Evolutionary conservation across 2,888 invertebrate genomes (phyloP).

Genomic region (Autographa pulchrina): DNA sequence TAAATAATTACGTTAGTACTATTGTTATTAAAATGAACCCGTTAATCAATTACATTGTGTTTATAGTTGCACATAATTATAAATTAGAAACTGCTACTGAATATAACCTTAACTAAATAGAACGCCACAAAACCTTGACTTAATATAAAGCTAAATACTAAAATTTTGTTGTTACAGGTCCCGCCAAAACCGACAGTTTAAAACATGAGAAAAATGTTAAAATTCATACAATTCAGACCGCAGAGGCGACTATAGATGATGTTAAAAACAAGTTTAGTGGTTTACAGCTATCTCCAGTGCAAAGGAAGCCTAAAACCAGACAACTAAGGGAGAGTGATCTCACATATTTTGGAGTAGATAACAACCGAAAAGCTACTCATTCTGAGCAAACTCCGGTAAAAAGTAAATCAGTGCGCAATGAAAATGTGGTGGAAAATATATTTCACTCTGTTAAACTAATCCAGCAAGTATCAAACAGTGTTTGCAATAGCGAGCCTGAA

Average conservation of each 20-base stretch:
- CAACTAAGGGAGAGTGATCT: constrained; percentile 90
- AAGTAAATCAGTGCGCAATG: constrained; percentile 56
- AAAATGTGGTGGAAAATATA: constrained; percentile 71
- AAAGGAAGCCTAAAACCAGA: constrained; percentile 77
- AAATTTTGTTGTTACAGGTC: constrained; percentile 59
- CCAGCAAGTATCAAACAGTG: constrained; percentile 80
- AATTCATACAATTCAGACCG: constrained; percentile 41
- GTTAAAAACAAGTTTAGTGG: constrained; percentile 66
- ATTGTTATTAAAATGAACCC: neutral
- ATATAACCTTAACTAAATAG: neutral
- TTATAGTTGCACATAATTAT: no score
- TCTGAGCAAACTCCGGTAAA: constrained; percentile 45
- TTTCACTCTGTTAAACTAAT: constrained; percentile 83
- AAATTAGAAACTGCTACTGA: neutral
- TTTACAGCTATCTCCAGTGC: constrained; percentile 71
- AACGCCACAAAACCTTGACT: neutral
- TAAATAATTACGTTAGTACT: constrained; percentile 52
- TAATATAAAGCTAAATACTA: neutral
- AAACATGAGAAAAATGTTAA: constrained; percentile 47
- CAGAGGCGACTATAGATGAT: constrained; percentile 45
- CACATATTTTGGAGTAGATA: constrained; percentile 88
- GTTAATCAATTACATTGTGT: neutral
- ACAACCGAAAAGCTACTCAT: constrained; percentile 50
- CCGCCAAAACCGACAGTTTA: constrained; percentile 51
- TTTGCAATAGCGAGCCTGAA: constrained; percentile 83